Percentiles rank a stretch among this genome's conserved stretches.
Conservation (phyloP, 2,797 vertebrate species). For the Zenarchopterus dispar region DNA sequence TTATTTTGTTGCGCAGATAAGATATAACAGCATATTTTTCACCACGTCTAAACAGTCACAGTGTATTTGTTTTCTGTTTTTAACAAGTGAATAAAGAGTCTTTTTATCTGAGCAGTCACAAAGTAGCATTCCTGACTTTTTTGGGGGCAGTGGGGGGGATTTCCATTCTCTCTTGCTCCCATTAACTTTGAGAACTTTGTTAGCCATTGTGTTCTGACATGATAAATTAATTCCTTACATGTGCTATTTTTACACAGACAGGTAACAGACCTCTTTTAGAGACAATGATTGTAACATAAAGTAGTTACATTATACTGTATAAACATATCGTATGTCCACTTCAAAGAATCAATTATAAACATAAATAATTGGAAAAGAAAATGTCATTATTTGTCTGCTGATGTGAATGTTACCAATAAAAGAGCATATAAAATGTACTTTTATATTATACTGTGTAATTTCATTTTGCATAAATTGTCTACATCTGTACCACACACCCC, state of each 20-base stretch:
- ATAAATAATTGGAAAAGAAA: not conserved
- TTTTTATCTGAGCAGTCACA: slow-evolving; percentile 10
- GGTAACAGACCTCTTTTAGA: slow-evolving; percentile 11
- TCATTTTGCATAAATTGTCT: slow-evolving; percentile 3
- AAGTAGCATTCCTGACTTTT: slow-evolving; percentile 3
- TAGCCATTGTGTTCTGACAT: slow-evolving; percentile 47
- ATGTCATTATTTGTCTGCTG: not conserved
- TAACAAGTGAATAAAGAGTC: slow-evolving; percentile 1
- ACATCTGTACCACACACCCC: not conserved
- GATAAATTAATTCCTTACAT: slow-evolving; percentile 45
- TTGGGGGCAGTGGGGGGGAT: no score
- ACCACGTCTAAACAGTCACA: slow-evolving; percentile 2
- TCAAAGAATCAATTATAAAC: not conserved
- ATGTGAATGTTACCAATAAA: not conserved
- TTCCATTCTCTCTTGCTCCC: no score
- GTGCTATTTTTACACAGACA: slow-evolving; percentile 49
- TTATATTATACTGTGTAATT: not conserved
- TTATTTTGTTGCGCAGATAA: slow-evolving; percentile 16
- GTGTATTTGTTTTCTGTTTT: slow-evolving; percentile 5
- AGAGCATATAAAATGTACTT: not conserved
- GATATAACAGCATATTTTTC: not conserved
- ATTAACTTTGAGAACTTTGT: no score
- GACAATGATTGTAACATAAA: slow-evolving; percentile 3
- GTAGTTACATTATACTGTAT: not conserved
- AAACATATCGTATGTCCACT: not conserved